A percentile compares a stretch with the other conserved stretches of the same genome.
Conservation (phyloP, 2,797 vertebrate species). For the Crocodylus rhombifer region DNA sequence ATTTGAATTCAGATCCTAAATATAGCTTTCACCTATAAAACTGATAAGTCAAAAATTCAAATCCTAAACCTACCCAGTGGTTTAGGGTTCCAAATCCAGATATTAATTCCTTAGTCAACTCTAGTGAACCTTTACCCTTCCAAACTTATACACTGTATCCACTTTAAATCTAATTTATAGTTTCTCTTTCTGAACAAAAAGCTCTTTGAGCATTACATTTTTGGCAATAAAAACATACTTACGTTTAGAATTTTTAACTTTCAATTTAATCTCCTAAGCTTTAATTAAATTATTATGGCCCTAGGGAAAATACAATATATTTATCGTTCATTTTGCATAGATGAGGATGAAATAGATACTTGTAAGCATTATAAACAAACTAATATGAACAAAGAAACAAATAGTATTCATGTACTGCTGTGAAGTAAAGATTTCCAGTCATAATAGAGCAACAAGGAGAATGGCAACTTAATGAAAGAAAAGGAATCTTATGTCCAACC, state of each 20-base stretch:
- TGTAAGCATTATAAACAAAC: slow-evolving; percentile 13
- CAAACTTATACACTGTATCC: neutral
- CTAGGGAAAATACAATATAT: slow-evolving; percentile 28
- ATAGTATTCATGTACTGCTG: neutral
- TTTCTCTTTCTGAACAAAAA: neutral
- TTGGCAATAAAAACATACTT: neutral
- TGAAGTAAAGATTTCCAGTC: neutral
- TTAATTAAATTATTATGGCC: slow-evolving; percentile 30
- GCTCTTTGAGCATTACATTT: neutral
- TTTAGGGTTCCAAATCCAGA: rapidly evolving
- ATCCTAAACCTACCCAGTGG: neutral
- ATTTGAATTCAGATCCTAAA: neutral
- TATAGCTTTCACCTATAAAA: neutral
- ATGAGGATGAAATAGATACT: neutral
- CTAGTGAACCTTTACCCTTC: neutral
- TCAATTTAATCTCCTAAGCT: neutral
- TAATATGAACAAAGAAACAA: slow-evolving; percentile 26
- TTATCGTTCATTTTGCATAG: slow-evolving; percentile 19
- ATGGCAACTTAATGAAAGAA: neutral
- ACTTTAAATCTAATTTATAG: neutral
- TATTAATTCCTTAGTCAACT: neutral
- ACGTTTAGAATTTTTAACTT: neutral
- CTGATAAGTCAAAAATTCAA: neutral
- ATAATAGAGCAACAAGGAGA: neutral
- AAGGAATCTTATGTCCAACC: neutral